Conservation (phyloP, 2,797 vertebrate species). For the Microcaecilia unicolor region DNA sequence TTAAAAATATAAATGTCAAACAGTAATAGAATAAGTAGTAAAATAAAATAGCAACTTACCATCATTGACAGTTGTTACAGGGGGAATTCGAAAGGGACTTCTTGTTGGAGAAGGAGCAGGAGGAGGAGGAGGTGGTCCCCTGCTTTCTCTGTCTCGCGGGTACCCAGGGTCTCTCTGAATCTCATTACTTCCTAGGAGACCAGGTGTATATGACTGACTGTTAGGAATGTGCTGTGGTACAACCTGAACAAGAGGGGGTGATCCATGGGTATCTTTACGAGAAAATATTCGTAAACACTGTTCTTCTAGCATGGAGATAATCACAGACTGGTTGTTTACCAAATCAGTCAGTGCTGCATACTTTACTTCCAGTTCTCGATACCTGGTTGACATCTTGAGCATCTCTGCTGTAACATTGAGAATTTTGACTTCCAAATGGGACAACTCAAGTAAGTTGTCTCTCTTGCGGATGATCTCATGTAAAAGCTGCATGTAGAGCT, state of each 20-base stretch:
- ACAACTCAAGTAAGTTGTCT: slow-evolving; percentile 92
- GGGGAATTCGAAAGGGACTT: slow-evolving; percentile 75
- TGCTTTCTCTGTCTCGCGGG: slow-evolving; percentile 61
- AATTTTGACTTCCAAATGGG: slow-evolving; percentile 90
- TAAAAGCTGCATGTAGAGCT: slow-evolving; percentile 96
- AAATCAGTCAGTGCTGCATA: slow-evolving; percentile 76
- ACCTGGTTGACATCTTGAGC: slow-evolving; percentile 82
- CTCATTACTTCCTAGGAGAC: slow-evolving; percentile 74
- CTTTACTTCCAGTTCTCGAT: slow-evolving; percentile 83
- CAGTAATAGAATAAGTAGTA: not conserved
- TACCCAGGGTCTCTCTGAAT: slow-evolving; percentile 84
- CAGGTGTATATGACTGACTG: slow-evolving; percentile 70
- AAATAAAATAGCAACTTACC: slow-evolving; percentile 64
- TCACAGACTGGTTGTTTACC: slow-evolving; percentile 93
- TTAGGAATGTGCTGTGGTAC: slow-evolving; percentile 82
- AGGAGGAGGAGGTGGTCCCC: slow-evolving; percentile 40
- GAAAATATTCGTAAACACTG: slow-evolving; percentile 78
- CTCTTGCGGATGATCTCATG: slow-evolving; percentile 97
- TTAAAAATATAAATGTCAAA: not conserved
- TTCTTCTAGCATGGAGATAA: slow-evolving; percentile 81
- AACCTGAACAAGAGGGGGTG: slow-evolving; percentile 91
- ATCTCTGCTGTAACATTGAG: slow-evolving; percentile 94
- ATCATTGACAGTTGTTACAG: slow-evolving; percentile 78
- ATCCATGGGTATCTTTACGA: slow-evolving; percentile 63
- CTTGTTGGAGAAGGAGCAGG: slow-evolving; percentile 67